Percentiles rank a stretch among this genome's conserved stretches.
Conservation (phyloP, 2,888 invertebrate genomes). For the Meteorus cinctellus region DNA sequence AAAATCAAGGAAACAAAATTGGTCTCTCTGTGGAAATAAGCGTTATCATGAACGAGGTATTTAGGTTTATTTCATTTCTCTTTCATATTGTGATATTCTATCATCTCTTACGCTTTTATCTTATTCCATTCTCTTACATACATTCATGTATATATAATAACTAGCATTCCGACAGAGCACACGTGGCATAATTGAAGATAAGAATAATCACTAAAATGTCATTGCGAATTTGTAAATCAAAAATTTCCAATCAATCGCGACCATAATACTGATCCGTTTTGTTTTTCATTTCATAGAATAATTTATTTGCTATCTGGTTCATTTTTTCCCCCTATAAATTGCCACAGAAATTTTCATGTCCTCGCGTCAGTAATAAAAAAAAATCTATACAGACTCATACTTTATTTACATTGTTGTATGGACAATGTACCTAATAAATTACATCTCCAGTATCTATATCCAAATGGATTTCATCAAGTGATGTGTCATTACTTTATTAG, state of each 20-base stretch:
- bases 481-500: conserved; percentile 13
- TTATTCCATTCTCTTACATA: not conserved
- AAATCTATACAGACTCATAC: not conserved
- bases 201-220: not conserved
- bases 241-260: conserved; percentile 1
- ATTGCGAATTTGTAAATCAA: conserved; percentile 12
- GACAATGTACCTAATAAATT: conserved; percentile 16
- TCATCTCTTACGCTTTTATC: not conserved
- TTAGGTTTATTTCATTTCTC: conserved; percentile 33
- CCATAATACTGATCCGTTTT: conserved; percentile 10
- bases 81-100: conserved; percentile 7
- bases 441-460: not conserved
- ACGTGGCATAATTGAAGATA: not conserved
- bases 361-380: conserved; percentile 1
- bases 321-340: not conserved
- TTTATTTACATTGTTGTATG: conserved; percentile 2
- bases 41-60: conserved; percentile 39
- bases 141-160: not conserved
- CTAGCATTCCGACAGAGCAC: not conserved
- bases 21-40: conserved; percentile 13
- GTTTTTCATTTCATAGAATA: not conserved
- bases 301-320: not conserved
- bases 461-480: not conserved
- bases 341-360: conserved; percentile 2
- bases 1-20: conserved; percentile 9